Evolutionary conservation across 2,888 invertebrate genomes (phyloP).

Genomic region (Ennomos quercinarius): DNA sequence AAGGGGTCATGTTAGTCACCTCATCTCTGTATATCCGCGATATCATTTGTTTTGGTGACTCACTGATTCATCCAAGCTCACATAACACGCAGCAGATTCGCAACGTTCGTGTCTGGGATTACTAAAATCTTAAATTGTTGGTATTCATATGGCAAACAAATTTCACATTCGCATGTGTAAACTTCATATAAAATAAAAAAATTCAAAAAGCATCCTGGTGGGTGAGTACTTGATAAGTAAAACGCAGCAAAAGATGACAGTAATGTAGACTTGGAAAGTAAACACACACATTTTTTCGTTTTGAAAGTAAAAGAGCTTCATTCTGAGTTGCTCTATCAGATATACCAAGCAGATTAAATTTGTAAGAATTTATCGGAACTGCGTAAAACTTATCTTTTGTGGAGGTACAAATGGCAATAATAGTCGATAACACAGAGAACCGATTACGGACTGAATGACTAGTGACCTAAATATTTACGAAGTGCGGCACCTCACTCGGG

Average conservation of each 20-base stretch:
- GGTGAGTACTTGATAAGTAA: no score
- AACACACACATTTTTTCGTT: no score
- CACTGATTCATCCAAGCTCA: constrained; percentile 24
- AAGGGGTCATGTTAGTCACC: constrained; percentile 39
- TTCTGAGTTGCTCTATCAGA: no score
- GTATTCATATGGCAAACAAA: neutral
- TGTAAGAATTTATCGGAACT: no score
- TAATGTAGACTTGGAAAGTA: no score
- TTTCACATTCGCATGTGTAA: neutral
- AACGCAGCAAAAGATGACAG: no score
- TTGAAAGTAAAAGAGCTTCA: no score
- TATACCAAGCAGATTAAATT: no score
- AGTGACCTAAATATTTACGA: constrained; percentile 49
- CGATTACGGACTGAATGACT: constrained; percentile 5
- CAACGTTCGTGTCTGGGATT: constrained; percentile 17
- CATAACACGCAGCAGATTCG: constrained; percentile 29
- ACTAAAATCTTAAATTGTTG: neutral
- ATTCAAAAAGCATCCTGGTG: no score
- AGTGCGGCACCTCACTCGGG: constrained; percentile 34
- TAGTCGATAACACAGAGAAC: constrained; percentile 15
- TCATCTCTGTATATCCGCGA: constrained; percentile 48
- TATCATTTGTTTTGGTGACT: constrained; percentile 50
- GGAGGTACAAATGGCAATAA: constrained; percentile 11
- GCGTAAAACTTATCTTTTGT: constrained; percentile 12
- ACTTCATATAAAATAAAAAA: neutral